A percentile compares a stretch with the other conserved stretches of the same genome.
These are phyloP conservation scores for Mirza zaza DNA, from an alignment of 2,113 vertebrate species.

Conservation along the genomic window DNA sequence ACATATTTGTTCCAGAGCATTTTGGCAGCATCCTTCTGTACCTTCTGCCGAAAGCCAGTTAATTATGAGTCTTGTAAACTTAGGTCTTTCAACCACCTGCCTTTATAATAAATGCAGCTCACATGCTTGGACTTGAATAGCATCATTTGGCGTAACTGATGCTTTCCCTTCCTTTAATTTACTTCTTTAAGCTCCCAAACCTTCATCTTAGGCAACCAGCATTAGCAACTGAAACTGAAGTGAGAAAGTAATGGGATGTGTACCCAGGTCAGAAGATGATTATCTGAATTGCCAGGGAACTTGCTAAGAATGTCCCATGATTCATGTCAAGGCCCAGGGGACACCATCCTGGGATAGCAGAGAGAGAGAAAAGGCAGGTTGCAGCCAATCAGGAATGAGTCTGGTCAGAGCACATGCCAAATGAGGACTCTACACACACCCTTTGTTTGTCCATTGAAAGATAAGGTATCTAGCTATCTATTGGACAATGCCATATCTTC, in stretches of 20 bases:
- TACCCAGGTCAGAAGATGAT: neutral
- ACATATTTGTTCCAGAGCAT: conserved; percentile 63
- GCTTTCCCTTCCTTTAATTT: conserved; percentile 35
- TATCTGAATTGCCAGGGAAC: neutral
- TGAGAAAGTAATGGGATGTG: neutral
- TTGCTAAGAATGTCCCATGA: neutral
- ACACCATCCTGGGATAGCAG: neutral
- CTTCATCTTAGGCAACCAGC: conserved; percentile 8
- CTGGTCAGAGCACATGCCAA: neutral
- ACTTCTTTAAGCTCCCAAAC: neutral
- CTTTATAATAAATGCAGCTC: conserved; percentile 49
- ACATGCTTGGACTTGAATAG: conserved; percentile 63
- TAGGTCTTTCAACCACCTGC: conserved; percentile 71
- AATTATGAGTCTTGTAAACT: conserved; percentile 73
- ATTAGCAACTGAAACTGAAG: neutral
- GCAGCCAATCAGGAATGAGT: neutral
- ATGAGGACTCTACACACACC: neutral
- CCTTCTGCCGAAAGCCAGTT: conserved; percentile 70
- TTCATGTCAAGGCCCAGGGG: neutral
- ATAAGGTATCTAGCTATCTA: neutral
- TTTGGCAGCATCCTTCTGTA: conserved; percentile 71
- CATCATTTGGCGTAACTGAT: conserved; percentile 17
- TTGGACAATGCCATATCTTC: neutral
- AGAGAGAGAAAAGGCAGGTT: neutral
- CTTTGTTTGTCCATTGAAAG: neutral